Percentiles rank a stretch among this genome's conserved stretches.
phyloP scores from a whole-genome alignment of 2,797 vertebrate species.

The Cichlasoma orientale region DNA sequence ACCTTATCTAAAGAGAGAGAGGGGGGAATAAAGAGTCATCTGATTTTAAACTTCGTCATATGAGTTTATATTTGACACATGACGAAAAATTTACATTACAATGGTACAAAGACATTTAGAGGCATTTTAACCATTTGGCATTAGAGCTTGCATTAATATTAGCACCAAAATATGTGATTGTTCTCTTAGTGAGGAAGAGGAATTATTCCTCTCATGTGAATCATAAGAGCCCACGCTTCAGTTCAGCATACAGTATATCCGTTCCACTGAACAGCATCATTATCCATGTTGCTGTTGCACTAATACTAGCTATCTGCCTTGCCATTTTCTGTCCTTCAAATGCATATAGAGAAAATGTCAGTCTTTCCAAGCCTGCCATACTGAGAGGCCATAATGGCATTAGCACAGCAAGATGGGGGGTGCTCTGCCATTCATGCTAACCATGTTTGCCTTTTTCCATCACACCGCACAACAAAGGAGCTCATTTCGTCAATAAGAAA shows the following conservation, averaged over 20 bases:
- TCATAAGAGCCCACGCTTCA: slow-evolving; percentile 55
- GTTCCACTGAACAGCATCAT: slow-evolving; percentile 62
- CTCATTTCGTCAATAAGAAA: slow-evolving; percentile 73
- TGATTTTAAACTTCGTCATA: slow-evolving; percentile 54
- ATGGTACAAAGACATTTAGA: slow-evolving; percentile 29
- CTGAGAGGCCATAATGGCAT: slow-evolving; percentile 75
- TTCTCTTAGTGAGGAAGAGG: slow-evolving; percentile 34
- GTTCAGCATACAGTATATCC: slow-evolving; percentile 51
- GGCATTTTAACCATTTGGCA: slow-evolving; percentile 39
- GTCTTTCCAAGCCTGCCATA: slow-evolving; percentile 57
- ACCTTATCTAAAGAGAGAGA: slow-evolving; percentile 50
- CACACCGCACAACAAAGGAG: slow-evolving; percentile 66
- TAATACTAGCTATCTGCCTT: slow-evolving; percentile 70
- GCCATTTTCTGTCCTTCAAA: slow-evolving; percentile 74
- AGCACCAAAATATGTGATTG: slow-evolving; percentile 44
- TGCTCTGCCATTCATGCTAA: slow-evolving; percentile 71
- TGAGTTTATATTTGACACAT: slow-evolving; percentile 58
- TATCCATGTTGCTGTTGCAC: slow-evolving; percentile 61
- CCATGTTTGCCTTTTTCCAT: slow-evolving; percentile 76
- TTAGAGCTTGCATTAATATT: slow-evolving; percentile 30
- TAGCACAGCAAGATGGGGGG: slow-evolving; percentile 72
- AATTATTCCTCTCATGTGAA: slow-evolving; percentile 53
- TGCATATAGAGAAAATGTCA: slow-evolving; percentile 77
- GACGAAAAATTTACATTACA: slow-evolving; percentile 51
- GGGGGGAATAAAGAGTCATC: slow-evolving; percentile 38